These are phyloP conservation scores for Anomalospiza imberbis DNA, from an alignment of 2,797 vertebrate genomes.

Conservation along the genomic window DNA sequence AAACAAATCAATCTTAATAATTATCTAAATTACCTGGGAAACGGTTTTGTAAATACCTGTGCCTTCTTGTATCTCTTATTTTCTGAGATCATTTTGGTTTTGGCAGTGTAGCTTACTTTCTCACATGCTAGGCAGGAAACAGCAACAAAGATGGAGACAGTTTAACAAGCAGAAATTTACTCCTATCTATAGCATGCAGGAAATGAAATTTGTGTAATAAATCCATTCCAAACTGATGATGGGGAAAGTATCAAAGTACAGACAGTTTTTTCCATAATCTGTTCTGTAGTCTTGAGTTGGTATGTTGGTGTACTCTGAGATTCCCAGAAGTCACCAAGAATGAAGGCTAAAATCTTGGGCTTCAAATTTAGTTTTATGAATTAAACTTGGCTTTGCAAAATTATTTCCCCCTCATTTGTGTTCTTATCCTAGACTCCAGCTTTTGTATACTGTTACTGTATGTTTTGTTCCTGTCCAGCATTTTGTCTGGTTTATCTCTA, in stretches of 20 bases:
- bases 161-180: background rate
- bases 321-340: background rate
- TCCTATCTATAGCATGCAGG: background rate
- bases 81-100: background rate
- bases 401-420: accelerated
- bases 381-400: conserved; percentile 1
- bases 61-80: background rate
- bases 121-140: background rate
- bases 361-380: background rate
- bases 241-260: background rate
- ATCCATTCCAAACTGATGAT: background rate
- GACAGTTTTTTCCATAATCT: background rate
- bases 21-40: background rate
- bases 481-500: conserved; percentile 21
- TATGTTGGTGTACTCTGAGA: background rate
- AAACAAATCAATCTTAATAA: conserved; percentile 19
- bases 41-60: background rate
- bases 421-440: background rate
- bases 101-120: background rate
- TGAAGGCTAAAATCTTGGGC: background rate
- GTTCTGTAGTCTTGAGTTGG: background rate
- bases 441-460: background rate
- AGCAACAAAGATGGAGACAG: background rate
- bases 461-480: background rate
- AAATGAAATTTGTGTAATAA: background rate